These are phyloP conservation scores for Argentina silus DNA, from an alignment of 2,797 vertebrate species.

Conservation along the genomic window DNA sequence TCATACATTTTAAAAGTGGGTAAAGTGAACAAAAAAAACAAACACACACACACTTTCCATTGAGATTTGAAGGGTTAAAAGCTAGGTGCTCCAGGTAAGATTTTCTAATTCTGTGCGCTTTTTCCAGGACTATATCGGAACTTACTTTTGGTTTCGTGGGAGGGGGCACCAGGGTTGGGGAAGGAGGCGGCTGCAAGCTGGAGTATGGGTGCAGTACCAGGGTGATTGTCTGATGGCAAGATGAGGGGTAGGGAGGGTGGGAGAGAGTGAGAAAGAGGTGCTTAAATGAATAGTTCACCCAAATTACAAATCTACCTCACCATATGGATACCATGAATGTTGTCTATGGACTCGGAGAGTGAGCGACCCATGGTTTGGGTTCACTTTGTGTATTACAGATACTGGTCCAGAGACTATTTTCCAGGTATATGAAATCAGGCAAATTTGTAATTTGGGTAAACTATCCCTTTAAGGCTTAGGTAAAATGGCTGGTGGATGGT, in stretches of 20 bases:
- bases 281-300: slow-evolving; percentile 45
- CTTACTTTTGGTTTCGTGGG: slow-evolving; percentile 86
- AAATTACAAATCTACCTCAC: slow-evolving; percentile 48
- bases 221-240: slow-evolving; percentile 80
- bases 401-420: neutral
- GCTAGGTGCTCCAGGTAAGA: neutral
- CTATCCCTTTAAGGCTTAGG: slow-evolving; percentile 15
- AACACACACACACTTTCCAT: neutral
- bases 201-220: slow-evolving; percentile 83
- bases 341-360: neutral
- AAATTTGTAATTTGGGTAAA: slow-evolving; percentile 48
- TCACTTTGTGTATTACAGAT: neutral
- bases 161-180: slow-evolving; percentile 78
- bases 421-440: slow-evolving; percentile 38
- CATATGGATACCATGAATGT: slow-evolving; percentile 12
- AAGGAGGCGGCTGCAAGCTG: slow-evolving; percentile 84
- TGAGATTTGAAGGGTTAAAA: neutral
- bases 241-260: slow-evolving; percentile 38
- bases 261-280: slow-evolving; percentile 37
- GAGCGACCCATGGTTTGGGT: neutral
- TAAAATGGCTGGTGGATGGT: slow-evolving; percentile 36
- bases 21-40: neutral
- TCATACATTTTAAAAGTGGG: neutral
- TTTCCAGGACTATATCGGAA: slow-evolving; percentile 34
- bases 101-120: too few species aligned